A percentile compares a stretch with the other conserved stretches of the same genome.
Conservation (phyloP, 2,797 vertebrate genomes). For the Avahi laniger region DNA sequence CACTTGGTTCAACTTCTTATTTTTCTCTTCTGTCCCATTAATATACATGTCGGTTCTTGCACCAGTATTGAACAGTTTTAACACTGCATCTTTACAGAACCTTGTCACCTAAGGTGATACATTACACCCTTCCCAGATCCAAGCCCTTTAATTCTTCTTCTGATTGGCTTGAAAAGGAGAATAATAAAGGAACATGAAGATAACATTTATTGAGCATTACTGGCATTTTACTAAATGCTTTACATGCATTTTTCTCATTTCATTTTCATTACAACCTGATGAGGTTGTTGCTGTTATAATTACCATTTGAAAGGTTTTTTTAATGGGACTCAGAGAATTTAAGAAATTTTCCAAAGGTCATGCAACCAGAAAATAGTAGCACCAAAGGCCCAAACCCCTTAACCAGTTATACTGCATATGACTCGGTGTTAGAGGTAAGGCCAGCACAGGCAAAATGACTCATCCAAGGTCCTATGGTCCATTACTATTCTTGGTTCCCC, state of each 20-base stretch:
- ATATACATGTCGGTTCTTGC: neutral
- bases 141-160: neutral
- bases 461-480: neutral
- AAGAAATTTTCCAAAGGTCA: constrained; percentile 4
- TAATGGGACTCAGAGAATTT: constrained; percentile 19
- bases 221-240: constrained; percentile 23
- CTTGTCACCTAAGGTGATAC: neutral
- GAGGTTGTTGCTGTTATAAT: neutral
- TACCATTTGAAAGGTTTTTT: constrained; percentile 17
- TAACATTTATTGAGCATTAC: constrained; percentile 16
- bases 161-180: neutral
- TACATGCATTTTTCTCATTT: constrained; percentile 42
- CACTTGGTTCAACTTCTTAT: neutral
- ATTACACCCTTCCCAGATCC: neutral
- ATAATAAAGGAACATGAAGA: constrained; percentile 27
- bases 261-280: constrained; percentile 41
- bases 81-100: neutral
- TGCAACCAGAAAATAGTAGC: neutral
- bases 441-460: neutral
- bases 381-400: neutral
- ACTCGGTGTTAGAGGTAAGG: neutral
- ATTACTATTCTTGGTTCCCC: neutral
- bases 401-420: neutral
- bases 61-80: neutral
- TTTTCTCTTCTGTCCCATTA: neutral